Evolutionary conservation across 2,113 vertebrate genomes (phyloP).

Genomic region (Podocnemis expansa): DNA sequence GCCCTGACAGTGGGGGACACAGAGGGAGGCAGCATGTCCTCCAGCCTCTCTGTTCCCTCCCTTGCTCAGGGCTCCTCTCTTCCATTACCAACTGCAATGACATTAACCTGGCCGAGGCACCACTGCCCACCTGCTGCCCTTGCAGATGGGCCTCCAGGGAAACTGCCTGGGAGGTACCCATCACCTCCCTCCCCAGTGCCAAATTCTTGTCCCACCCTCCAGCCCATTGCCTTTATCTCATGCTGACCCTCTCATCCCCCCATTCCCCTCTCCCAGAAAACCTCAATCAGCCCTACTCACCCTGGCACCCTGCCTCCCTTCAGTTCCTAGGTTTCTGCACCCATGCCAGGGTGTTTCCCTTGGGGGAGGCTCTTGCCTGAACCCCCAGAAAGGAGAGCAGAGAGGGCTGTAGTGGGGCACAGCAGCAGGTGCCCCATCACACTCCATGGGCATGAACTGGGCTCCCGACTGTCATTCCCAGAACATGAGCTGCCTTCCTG

Average conservation of each 20-base stretch:
- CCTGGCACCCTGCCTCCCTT: too few species aligned
- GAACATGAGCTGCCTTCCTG: too few species aligned
- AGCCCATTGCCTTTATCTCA: background rate
- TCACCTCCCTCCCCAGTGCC: too few species aligned
- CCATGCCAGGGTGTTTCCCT: too few species aligned
- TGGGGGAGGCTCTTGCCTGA: too few species aligned
- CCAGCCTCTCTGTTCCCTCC: background rate
- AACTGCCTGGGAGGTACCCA: background rate
- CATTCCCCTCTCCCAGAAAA: too few species aligned
- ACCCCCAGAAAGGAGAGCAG: too few species aligned
- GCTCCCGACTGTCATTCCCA: background rate
- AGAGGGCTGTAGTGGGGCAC: too few species aligned
- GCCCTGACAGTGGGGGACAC: background rate
- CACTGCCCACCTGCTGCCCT: slow-evolving; percentile 67
- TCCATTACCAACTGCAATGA: slow-evolving; percentile 61
- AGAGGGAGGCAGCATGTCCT: background rate
- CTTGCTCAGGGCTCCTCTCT: background rate
- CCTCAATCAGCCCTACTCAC: too few species aligned
- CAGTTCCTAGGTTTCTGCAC: too few species aligned
- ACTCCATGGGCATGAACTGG: background rate
- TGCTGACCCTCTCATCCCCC: background rate
- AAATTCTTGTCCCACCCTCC: too few species aligned
- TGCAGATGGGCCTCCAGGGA: background rate
- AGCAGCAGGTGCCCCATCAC: too few species aligned
- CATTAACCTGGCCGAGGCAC: slow-evolving; percentile 20